These are phyloP conservation scores for Melinopterus prodromus DNA, from an alignment of 2,888 invertebrate species.

Conservation along the genomic window DNA sequence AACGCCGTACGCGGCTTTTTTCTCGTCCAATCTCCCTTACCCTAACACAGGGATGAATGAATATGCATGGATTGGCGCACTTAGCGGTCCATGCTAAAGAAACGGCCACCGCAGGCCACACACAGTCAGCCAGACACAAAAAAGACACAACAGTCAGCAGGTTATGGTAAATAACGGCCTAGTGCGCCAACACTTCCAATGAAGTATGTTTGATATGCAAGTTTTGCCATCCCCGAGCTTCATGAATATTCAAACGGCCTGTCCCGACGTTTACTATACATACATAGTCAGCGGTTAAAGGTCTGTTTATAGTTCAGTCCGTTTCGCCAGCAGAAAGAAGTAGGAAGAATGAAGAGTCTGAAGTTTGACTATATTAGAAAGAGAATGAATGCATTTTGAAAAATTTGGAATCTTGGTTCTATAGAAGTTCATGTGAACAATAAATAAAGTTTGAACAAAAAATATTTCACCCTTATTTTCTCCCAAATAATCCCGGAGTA, in stretches of 20 bases:
- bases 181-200: constrained; percentile 25
- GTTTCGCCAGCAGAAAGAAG: background rate
- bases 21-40: background rate
- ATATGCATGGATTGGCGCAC: constrained; percentile 4
- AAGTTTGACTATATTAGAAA: background rate
- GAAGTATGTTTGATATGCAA: constrained; percentile 43
- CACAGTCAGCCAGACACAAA: background rate
- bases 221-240: constrained; percentile 39
- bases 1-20: background rate
- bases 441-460: background rate
- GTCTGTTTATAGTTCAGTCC: background rate
- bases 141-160: constrained; percentile 29
- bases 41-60: background rate
- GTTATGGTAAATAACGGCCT: constrained; percentile 30
- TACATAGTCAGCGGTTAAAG: background rate
- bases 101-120: background rate
- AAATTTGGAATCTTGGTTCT: too few species aligned
- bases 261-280: background rate
- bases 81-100: background rate
- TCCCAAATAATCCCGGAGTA: too few species aligned
- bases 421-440: background rate
- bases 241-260: constrained; percentile 34
- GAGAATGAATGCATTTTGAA: background rate
- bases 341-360: background rate
- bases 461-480: too few species aligned